Evolutionary conservation across 2,113 vertebrate genomes (phyloP).

Genomic region (Haemorhous mexicanus): DNA sequence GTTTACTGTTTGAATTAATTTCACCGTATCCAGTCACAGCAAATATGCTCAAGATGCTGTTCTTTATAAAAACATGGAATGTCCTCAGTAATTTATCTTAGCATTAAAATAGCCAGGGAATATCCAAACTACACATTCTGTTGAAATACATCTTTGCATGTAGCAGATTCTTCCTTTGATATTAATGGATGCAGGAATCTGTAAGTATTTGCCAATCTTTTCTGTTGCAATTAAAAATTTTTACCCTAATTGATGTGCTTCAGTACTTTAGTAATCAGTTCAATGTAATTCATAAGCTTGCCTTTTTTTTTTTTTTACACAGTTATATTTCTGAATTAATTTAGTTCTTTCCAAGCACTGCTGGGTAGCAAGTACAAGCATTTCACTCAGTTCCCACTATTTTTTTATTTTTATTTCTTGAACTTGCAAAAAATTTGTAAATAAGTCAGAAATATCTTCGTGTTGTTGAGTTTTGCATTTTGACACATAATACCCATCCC

Average conservation of each 20-base stretch:
- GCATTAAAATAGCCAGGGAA: neutral
- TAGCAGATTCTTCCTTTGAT: neutral
- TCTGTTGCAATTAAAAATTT: neutral
- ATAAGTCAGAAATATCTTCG: neutral
- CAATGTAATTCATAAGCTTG: neutral
- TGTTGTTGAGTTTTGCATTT: neutral
- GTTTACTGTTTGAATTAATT: conserved; percentile 35
- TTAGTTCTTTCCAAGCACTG: neutral
- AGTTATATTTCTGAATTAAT: neutral
- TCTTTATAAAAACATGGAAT: conserved; percentile 21
- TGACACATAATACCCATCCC: neutral
- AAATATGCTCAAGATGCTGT: neutral
- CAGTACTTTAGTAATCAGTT: neutral
- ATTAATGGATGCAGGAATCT: neutral
- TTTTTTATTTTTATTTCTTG: neutral
- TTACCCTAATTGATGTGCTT: neutral
- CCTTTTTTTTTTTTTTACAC: neutral
- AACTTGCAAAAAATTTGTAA: neutral
- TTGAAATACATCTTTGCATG: neutral
- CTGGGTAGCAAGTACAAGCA: neutral
- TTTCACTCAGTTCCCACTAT: neutral
- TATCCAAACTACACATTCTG: neutral
- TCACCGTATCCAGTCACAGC: neutral
- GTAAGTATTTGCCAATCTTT: neutral
- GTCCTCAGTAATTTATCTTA: neutral